Evolutionary conservation across 1,140 invertebrate species (phyloP).

Genomic region (Drosophila seguyi): DNA sequence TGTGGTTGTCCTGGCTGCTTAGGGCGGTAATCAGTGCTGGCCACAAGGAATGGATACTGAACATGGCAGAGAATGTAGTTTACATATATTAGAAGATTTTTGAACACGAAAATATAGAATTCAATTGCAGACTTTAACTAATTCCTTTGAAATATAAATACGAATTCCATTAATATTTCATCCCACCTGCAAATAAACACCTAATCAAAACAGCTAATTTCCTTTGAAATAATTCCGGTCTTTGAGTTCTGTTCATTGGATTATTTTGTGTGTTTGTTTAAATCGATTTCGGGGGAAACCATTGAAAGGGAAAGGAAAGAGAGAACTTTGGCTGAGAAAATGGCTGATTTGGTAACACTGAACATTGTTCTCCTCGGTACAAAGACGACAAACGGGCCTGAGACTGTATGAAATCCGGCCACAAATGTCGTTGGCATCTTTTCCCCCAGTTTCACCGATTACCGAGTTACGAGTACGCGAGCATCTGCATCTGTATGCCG

Average conservation of each 20-base stretch:
- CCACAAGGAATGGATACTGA: neutral
- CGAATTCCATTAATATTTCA: neutral
- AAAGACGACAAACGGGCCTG: constrained; percentile 48
- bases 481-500: constrained; percentile 20
- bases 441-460: constrained; percentile 3
- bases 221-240: constrained; percentile 4
- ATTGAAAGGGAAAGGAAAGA: neutral
- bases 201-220: constrained; percentile 4
- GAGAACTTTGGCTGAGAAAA: neutral
- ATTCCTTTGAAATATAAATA: neutral
- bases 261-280: constrained; percentile 14
- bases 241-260: neutral
- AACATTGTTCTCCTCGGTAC: constrained; percentile 21
- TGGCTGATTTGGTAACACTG: constrained; percentile 22
- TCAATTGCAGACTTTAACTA: neutral
- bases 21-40: constrained; percentile 16
- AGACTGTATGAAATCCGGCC: constrained; percentile 53
- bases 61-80: neutral
- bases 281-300: neutral
- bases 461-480: constrained; percentile 11
- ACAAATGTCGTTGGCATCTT: constrained; percentile 39
- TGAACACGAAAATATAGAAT: neutral
- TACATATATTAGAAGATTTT: neutral
- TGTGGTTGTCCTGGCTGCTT: constrained; percentile 22
- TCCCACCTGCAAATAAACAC: neutral